Percentiles rank a stretch among this genome's conserved stretches.
phyloP scores from a whole-genome alignment of 2,797 vertebrate genomes.

The Artibeus jamaicensis region DNA sequence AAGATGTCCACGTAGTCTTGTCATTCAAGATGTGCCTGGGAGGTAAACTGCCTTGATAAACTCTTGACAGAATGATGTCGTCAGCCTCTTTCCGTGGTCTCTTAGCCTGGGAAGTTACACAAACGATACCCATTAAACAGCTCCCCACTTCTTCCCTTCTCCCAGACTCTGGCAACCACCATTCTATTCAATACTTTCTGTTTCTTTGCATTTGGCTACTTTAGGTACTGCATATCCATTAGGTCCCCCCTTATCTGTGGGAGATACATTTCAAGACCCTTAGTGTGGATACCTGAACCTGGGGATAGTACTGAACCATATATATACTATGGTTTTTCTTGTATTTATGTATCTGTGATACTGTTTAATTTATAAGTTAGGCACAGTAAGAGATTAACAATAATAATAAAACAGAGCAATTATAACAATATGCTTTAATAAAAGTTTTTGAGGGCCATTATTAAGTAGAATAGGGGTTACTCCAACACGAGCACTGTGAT shows the following conservation, averaged over 20 bases:
- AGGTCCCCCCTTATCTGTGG: not conserved
- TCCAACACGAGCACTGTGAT: not conserved
- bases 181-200: not conserved
- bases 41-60: not conserved
- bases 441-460: not conserved
- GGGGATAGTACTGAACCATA: not conserved
- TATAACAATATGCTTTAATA: not conserved
- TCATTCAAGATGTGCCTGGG: not conserved
- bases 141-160: not conserved
- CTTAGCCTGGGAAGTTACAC: not conserved
- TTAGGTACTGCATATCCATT: not conserved
- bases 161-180: not conserved
- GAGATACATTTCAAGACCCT: not conserved
- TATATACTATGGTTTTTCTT: not conserved
- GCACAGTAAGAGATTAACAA: not conserved
- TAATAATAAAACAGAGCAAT: not conserved
- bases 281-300: not conserved
- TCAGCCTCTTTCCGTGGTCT: not conserved
- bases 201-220: not conserved
- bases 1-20: not conserved
- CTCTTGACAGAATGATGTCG: not conserved
- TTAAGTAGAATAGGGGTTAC: not conserved
- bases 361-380: not conserved
- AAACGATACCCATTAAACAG: not conserved
- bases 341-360: not conserved